Conservation (phyloP, 2,888 invertebrate species). For the Micropterix aruncella region DNA sequence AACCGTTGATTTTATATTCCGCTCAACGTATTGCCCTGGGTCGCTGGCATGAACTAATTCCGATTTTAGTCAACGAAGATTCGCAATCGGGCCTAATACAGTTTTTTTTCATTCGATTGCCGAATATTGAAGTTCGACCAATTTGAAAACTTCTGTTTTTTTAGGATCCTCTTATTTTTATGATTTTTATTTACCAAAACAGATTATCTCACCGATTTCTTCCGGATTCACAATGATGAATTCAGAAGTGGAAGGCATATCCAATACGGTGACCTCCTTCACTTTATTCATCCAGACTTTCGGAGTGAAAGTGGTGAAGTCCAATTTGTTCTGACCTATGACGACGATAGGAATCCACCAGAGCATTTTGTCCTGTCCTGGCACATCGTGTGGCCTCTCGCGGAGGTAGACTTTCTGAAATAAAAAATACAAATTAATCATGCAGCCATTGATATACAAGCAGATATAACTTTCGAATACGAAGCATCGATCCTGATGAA, state of each 20-base stretch:
- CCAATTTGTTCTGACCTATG: constrained; percentile 39
- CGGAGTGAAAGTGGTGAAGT: constrained; percentile 43
- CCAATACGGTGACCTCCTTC: constrained; percentile 33
- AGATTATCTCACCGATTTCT: constrained; percentile 70
- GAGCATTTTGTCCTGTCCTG: constrained; percentile 50
- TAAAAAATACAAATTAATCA: not conserved
- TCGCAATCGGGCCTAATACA: too few relatives aligned
- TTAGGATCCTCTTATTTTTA: too few relatives aligned
- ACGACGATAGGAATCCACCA: constrained; percentile 66
- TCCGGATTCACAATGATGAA: constrained; percentile 74
- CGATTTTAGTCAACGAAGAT: too few relatives aligned
- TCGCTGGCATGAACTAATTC: too few relatives aligned
- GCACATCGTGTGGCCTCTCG: constrained; percentile 58
- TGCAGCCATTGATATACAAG: not conserved
- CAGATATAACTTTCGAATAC: too few relatives aligned
- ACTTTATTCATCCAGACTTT: constrained; percentile 48
- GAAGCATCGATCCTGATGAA: too few relatives aligned
- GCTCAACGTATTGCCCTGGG: too few relatives aligned
- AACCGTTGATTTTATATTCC: too few relatives aligned
- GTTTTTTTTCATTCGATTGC: too few relatives aligned
- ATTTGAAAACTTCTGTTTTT: too few relatives aligned
- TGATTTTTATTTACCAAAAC: too few relatives aligned
- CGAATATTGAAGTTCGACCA: too few relatives aligned
- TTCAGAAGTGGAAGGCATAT: constrained; percentile 39
- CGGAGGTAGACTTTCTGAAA: constrained; percentile 53